phyloP scores from a whole-genome alignment of 2,113 vertebrate genomes.

The Tringa solitaria region DNA sequence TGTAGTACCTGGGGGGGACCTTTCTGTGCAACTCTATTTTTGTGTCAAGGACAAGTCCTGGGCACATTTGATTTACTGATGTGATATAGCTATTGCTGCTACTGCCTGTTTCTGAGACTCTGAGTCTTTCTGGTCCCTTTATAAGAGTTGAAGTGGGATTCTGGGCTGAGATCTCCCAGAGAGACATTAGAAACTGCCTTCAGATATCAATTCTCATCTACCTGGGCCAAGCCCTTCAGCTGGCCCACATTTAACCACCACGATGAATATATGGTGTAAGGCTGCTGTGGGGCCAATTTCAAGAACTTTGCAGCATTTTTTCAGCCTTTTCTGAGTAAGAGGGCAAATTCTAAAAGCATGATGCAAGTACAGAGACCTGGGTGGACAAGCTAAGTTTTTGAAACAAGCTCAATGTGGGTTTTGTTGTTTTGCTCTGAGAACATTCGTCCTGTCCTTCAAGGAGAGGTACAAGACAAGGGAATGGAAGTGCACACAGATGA shows the following conservation, averaged over 20 bases:
- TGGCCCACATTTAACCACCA: neutral
- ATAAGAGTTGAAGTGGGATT: neutral
- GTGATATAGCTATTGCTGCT: neutral
- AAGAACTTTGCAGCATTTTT: neutral
- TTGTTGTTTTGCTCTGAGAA: neutral
- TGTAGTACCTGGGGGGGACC: neutral
- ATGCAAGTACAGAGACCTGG: neutral
- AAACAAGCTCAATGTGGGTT: neutral
- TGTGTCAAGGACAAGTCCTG: neutral
- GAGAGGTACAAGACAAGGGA: neutral
- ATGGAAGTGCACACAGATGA: accelerated
- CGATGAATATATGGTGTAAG: neutral
- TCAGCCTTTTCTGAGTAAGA: neutral
- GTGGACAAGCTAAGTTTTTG: neutral
- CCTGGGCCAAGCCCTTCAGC: neutral
- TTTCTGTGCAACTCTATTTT: neutral
- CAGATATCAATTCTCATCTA: neutral
- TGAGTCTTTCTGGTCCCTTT: neutral
- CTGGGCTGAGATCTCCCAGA: neutral
- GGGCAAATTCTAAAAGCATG: neutral
- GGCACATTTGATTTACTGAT: neutral
- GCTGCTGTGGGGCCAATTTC: neutral
- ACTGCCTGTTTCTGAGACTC: neutral
- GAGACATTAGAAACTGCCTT: neutral
- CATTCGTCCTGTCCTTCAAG: neutral